A percentile compares a stretch with the other conserved stretches of the same genome.
These are phyloP conservation scores for Drosophila suzukii DNA, from an alignment of 1,140 invertebrate species.

Conservation along the genomic window DNA sequence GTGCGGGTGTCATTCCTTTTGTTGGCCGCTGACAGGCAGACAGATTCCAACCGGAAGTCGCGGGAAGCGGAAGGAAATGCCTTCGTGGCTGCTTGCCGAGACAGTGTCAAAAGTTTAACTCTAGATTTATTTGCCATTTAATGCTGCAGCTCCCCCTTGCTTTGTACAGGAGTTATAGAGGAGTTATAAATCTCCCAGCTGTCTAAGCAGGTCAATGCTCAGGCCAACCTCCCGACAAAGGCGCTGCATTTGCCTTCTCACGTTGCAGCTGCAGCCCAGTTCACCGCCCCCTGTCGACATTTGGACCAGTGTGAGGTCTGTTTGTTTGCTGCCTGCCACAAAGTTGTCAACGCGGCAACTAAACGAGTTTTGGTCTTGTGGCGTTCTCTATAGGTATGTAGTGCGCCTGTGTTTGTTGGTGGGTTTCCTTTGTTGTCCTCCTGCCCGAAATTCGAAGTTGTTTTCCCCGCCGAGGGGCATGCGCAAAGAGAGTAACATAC, in stretches of 20 bases:
- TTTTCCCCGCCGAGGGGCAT: conserved; percentile 13
- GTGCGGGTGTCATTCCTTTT: conserved; percentile 53
- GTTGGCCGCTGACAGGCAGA: conserved; percentile 65
- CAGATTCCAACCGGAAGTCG: conserved; percentile 57
- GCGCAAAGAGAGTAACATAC: conserved; percentile 4
- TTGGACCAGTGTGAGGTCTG: conserved; percentile 15
- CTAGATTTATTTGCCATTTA: conserved; percentile 71
- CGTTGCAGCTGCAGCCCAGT: conserved; percentile 28
- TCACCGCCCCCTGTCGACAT: conserved; percentile 23
- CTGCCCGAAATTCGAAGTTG: conserved; percentile 43
- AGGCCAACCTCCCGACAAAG: conserved; percentile 50
- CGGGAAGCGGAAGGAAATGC: conserved; percentile 40
- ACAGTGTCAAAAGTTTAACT: conserved; percentile 76
- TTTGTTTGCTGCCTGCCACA: conserved; percentile 63
- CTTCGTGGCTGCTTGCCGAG: conserved; percentile 58
- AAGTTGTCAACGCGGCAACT: conserved; percentile 75
- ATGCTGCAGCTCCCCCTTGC: conserved; percentile 17
- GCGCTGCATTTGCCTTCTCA: conserved; percentile 32
- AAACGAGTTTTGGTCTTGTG: conserved; percentile 68
- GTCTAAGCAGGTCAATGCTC: conserved; percentile 75
- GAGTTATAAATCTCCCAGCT: conserved; percentile 57
- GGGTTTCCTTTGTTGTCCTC: conserved; percentile 34
- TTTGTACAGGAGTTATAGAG: not conserved
- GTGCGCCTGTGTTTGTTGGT: conserved; percentile 31
- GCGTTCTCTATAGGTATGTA: conserved; percentile 54